Evolutionary conservation across 2,113 vertebrate genomes (phyloP), one percentile per base, ranked within the genome.

Genomic region (Epinephelus fuscoguttatus): DNA sequence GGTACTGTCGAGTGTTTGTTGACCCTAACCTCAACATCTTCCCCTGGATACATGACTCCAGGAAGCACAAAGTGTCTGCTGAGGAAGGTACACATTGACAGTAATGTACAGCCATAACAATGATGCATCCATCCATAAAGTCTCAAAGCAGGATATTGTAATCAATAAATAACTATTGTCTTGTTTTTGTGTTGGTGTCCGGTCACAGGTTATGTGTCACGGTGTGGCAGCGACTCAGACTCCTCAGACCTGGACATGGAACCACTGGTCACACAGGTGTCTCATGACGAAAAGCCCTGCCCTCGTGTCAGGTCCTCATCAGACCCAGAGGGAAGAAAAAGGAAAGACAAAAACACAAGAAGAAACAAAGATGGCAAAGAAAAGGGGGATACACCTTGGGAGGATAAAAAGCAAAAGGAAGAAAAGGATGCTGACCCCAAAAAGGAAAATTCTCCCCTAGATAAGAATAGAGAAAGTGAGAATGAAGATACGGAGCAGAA

Each of bases 181-280:
- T 37, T 77, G 23, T 80, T 78, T 60, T 66, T 11, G 30, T 61
- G 4, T 70, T n/a, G 2, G 11, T 70, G 57, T 60, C 52, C 84
- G 19, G 86, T 81, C 0, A 15, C 89, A 99, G 98, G 98, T 80
- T 99, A 99, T 0, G 98, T 98, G 81, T 98, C 98, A 9, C 94
- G 97, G 61, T 93, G 95, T 40, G 96, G 96, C 91, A 99, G 98
- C 3, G 98, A 99, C 89, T 99, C 98, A 0, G 97, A 99, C 63
- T 95, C 96, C 4, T 97, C 97, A 1, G 96, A 97, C 25, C 49
- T 90, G 40, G 97, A 97, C 79, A 95, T 95, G 45, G 97, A 97
- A n/a, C 80, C 91, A 0, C 87, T 95, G 50, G 80, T 89, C 18
- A 49, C 66, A 52, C 42, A 73, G 60, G 71, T 76, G 37, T 85